A percentile compares a stretch with the other conserved stretches of the same genome.
phyloP scores from a whole-genome alignment of 2,113 vertebrate species.

The Opisthocomus hoazin region DNA sequence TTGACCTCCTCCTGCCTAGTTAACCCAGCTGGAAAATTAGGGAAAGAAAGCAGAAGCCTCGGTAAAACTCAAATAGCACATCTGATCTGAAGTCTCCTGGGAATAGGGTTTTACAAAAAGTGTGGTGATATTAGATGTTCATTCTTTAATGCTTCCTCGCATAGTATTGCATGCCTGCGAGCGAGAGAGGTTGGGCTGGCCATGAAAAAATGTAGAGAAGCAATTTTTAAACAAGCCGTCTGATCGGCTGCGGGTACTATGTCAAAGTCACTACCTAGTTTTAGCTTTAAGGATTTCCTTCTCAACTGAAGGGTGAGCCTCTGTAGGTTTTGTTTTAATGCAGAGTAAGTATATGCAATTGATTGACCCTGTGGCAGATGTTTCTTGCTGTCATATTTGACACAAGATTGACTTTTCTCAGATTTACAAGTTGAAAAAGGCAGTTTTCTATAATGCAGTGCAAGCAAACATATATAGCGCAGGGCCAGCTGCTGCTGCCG shows the following conservation, averaged over 20 bases:
- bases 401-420: background rate
- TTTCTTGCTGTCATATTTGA: constrained; percentile 2
- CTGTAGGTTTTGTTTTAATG: background rate
- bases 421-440: background rate
- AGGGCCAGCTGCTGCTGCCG: background rate
- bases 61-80: background rate
- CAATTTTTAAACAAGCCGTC: background rate
- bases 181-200: background rate
- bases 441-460: background rate
- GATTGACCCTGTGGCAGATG: background rate
- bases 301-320: background rate
- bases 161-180: background rate
- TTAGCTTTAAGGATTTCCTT: background rate
- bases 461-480: background rate
- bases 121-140: background rate
- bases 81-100: background rate
- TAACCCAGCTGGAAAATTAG: background rate
- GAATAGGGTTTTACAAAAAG: background rate
- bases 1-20: background rate
- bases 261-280: background rate
- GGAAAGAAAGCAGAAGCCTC: background rate
- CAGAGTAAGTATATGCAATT: background rate
- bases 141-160: background rate
- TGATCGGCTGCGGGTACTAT: background rate
- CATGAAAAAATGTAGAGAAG: background rate